These are phyloP conservation scores for Paracentrotus lividus DNA, from an alignment of 53 echinoderm and acorn worm species.

Conservation along the genomic window DNA sequence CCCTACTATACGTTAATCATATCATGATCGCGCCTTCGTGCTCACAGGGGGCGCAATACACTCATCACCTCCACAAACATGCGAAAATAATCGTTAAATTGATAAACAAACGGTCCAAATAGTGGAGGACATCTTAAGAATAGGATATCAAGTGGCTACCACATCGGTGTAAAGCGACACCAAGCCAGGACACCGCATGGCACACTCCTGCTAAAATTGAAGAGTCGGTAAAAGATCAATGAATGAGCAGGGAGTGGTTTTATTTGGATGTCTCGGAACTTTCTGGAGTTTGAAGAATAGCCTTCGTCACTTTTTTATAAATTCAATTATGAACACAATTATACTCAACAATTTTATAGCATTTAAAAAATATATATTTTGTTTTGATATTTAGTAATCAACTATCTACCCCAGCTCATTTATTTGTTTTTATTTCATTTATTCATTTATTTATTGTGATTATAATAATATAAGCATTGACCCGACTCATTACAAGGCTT, in stretches of 20 bases:
- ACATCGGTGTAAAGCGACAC: not conserved
- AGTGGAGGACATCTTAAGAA: conserved; percentile 6
- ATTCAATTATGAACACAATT: no score
- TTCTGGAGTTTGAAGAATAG: not conserved
- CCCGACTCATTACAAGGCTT: no score
- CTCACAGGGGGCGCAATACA: conserved; percentile 2
- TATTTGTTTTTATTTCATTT: no score
- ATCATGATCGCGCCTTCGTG: conserved; percentile 17
- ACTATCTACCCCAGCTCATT: no score
- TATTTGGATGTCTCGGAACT: not conserved
- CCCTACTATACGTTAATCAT: conserved; percentile 18
- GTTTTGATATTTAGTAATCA: no score
- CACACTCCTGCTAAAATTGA: conserved; percentile 19
- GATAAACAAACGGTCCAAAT: conserved; percentile 61
- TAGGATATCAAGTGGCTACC: not conserved
- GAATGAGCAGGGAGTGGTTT: not conserved
- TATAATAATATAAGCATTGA: no score
- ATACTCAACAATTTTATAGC: no score
- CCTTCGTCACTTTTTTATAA: no score
- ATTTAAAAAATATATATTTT: no score
- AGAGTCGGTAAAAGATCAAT: conserved; percentile 2
- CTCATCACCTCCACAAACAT: conserved; percentile 62
- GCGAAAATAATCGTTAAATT: conserved; percentile 63
- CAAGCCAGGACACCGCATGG: not conserved
- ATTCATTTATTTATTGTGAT: no score